A percentile compares a stretch with the other conserved stretches of the same genome.
Conservation (phyloP, 2,113 vertebrate species). For the Polypterus bichir region DNA sequence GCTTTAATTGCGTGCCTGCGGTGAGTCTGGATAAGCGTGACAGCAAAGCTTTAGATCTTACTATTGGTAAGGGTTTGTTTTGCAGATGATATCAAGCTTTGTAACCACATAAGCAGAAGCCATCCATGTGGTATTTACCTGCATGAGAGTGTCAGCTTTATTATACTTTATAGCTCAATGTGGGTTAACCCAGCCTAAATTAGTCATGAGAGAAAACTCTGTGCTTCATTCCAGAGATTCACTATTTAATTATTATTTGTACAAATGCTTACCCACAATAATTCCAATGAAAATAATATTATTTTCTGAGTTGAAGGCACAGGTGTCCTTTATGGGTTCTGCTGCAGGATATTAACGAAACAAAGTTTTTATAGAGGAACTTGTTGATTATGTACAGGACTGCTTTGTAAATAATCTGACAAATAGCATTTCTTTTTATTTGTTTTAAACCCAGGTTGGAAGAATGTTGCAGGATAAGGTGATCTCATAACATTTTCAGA, state of each 20-base stretch:
- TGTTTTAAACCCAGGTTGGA: background rate
- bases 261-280: background rate
- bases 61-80: constrained; percentile 1
- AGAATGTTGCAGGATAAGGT: background rate
- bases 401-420: no score
- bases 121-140: constrained; percentile 1
- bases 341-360: no score
- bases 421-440: no score
- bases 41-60: background rate
- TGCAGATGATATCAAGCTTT: background rate
- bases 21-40: constrained; percentile 3
- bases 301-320: background rate
- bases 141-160: background rate
- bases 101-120: constrained; percentile 5
- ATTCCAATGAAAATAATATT: background rate
- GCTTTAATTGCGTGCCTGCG: background rate
- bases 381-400: no score
- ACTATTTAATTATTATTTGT: background rate
- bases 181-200: constrained; percentile 4
- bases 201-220: constrained; percentile 3
- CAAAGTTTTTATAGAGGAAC: no score
- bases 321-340: no score
- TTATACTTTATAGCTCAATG: background rate
- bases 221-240: background rate
- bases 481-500: background rate